These are phyloP conservation scores for Patella vulgata DNA, from an alignment of 1,140 invertebrate genomes.

Conservation along the genomic window DNA sequence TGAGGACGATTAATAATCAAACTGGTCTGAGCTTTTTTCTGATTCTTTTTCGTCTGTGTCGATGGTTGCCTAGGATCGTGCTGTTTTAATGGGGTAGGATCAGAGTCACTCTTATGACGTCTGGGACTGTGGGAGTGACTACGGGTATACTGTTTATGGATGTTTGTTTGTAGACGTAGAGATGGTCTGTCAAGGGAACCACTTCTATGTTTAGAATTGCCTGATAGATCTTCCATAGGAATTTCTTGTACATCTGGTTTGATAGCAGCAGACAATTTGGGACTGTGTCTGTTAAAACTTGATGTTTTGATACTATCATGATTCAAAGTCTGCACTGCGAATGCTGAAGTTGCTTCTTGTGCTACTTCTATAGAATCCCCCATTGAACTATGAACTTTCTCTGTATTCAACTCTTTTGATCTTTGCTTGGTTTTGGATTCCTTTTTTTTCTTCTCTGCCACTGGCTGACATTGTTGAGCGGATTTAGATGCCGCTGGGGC, in stretches of 20 bases:
- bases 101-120: conserved; percentile 26
- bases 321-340: conserved; percentile 75
- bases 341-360: conserved; percentile 68
- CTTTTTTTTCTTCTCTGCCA: conserved; percentile 10
- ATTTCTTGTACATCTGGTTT: conserved; percentile 73
- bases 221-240: conserved; percentile 80
- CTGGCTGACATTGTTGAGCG: neutral
- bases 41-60: conserved; percentile 6
- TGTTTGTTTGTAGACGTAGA: conserved; percentile 4
- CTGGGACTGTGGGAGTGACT: conserved; percentile 55
- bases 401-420: neutral
- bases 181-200: conserved; percentile 22
- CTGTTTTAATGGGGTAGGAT: neutral
- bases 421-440: conserved; percentile 10
- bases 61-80: neutral
- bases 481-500: conserved; percentile 1
- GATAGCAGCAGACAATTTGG: too few relatives aligned
- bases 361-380: conserved; percentile 42
- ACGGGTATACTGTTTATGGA: conserved; percentile 4
- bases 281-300: too few relatives aligned
- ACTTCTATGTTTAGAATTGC: conserved; percentile 40
- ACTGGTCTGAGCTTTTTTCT: conserved; percentile 17
- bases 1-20: conserved; percentile 11
- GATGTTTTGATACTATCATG: conserved; percentile 23
- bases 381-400: neutral